Evolutionary conservation across 2,888 invertebrate species (phyloP), one percentile per base, ranked within the genome.

Genomic region (Catocala nupta): DNA sequence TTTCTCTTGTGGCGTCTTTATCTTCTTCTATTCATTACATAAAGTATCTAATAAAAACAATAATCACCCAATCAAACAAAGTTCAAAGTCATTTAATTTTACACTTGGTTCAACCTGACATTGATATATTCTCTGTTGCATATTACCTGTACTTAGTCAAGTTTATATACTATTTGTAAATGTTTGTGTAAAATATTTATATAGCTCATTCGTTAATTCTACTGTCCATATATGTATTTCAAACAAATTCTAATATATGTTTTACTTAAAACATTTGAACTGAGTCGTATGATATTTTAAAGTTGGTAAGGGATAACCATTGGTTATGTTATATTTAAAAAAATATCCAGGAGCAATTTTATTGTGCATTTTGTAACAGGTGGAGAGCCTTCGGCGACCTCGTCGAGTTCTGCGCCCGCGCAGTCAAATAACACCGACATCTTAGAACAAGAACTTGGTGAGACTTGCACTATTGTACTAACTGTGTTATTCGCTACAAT

Each of bases 371-470:
- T 49, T 63, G 42, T 63, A 49, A 68, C 91, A 94, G 93, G 93
- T 92, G 92, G 86, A 59, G 93, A 93, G 53, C 83, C 81, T 68
- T 82, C 92, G 53, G 88, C 90, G 55, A 81, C 91, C 1, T 89
- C 89, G 60, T 91, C 90, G 60, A 82, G 83, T 63, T 74, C 80
- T 66, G 71, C 80, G 60, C 79, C 87, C 57, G 80, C 86, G 68
- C 86, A 81, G 68, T 64, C 44, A 58, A 82, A 75, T 65, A 84
- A 85, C 81, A 81, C 82, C 55, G 90, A 89, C 73, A 83, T 92
- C 75, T 80, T 85, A 74, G 93, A 92, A 77, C 89, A 91, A 75
- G 90, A 91, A 77, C 90, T 92, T 78, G 93, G 93, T 94, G 87
- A 93, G 93, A 82, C 58, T 59, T 65, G 62, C 9, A 55, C 34